Base-by-base conservation (phyloP, 2,113 vertebrate genomes). In the Sphyrna mokarran region DNA sequence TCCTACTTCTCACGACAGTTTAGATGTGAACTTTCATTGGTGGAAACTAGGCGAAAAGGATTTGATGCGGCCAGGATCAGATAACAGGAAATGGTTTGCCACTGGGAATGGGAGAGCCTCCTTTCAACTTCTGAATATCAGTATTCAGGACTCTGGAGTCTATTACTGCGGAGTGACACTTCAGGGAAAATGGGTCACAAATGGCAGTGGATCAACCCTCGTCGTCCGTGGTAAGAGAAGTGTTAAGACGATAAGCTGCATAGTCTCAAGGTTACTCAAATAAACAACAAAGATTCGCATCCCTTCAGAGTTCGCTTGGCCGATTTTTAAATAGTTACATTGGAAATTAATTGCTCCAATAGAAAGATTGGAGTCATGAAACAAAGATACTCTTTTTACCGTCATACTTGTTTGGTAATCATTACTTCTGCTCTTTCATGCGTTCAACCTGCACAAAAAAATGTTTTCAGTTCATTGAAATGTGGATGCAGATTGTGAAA, bases 21-120 rank as follows among this genome's bases (percentile, higher is more conserved):
- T 61, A 37, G 1, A 22, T n/a, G n/a, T 40, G 58, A 93, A 18
- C n/a, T 22, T 93, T 40, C 14, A 93, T 37, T 93, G 90, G 90
- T 93, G 61, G 90, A 93, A 93, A 93, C 90, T 93, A n/a, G 90
- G 90, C 14, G 61, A 93, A 66, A 40, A 66, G 0, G 61, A 93
- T 22, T 66, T 66, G 6, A 63, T 93, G 5, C 61, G 68, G 20
- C n/a, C 61, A 22, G 86, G 86, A 48, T 89, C 87, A 90, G 90
- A 93, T n/a, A 37, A 6, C 90, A 93, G 89, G 58, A 63, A 66
- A 66, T 14, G 58, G n/a, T 18, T 63, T n/a, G 1, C 6, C 14
- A 91, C 5, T n/a, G 54, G 33, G 29, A 63, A 66, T 7, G 89
- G 33, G 37, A 91, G 40, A 63, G 89, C 14, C 33, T 91, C 33